Percentiles rank a stretch among this genome's conserved stretches.
These are phyloP conservation scores for Cebus imitator DNA, from an alignment of 2,113 vertebrate species.

Conservation along the genomic window DNA sequence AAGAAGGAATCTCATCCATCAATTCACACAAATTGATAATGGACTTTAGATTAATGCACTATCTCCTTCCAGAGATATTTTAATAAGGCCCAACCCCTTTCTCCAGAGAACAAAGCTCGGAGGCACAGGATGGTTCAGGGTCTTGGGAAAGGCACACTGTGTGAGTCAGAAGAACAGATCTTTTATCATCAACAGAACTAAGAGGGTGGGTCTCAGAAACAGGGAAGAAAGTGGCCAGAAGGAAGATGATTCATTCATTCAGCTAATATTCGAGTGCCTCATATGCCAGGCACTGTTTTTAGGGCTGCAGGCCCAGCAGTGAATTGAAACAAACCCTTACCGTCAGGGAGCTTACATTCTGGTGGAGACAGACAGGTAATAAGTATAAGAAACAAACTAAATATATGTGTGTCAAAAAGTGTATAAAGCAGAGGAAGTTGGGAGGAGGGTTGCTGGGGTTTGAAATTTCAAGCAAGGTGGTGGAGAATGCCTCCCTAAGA, in stretches of 20 bases:
- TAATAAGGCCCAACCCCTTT: not conserved
- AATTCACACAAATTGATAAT: not conserved
- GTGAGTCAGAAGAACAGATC: not conserved
- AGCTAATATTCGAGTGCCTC: not conserved
- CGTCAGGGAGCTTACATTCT: not conserved
- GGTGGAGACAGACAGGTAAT: not conserved
- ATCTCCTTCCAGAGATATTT: not conserved
- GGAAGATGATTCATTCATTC: not conserved
- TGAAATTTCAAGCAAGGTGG: not conserved
- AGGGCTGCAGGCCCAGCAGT: not conserved
- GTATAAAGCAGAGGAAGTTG: not conserved
- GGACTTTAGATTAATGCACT: not conserved
- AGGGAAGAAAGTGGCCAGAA: not conserved
- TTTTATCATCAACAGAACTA: not conserved
- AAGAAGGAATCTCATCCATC: not conserved
- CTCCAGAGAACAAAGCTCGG: not conserved
- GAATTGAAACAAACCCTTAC: not conserved
- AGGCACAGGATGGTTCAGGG: not conserved
- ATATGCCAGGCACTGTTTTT: not conserved
- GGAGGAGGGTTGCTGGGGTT: not conserved
- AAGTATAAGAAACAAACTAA: not conserved
- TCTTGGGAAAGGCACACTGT: not conserved
- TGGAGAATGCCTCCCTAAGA: not conserved
- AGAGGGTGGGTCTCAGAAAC: not conserved
- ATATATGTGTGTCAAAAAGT: not conserved